Base-by-base conservation (phyloP, 2,888 invertebrate species). In the Junonia oenone region DNA sequence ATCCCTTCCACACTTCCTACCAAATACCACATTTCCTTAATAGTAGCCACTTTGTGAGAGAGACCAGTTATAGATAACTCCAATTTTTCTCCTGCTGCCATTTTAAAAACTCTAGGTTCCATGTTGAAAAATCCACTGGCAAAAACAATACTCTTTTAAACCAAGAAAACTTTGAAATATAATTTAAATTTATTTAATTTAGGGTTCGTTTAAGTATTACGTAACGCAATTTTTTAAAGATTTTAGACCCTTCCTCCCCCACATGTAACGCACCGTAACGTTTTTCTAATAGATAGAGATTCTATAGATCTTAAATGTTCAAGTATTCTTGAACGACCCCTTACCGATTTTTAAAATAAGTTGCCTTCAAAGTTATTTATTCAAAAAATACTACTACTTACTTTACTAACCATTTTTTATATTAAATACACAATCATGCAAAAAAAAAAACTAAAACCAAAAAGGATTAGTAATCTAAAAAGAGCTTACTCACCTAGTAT, bases 21-120 rank as follows among this genome's bases (percentile, higher is more conserved):
- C 58, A 93, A 81, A 71, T 91, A 92, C 90, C 92, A 93, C 65
- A 83, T 83, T 74, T 93, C 93, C 54, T 82, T 82, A 0, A 92
- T 60, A 1, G 71, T 76, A 33, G 83, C 75, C 0, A 83, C 78
- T 74, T 83, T 88, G 49, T 76, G 62, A 1, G 83, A 83, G 13
- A 75, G 55, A 1, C 84, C 90, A 1, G 80, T 81, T 62, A 91
- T 66, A n/a, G 70, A 70, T 37, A 89, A 65, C 37, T 82, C 80
- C 3, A 82, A 57, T 60, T 81, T 86, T 68, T 91, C 88, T 53
- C 85, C 83, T 1, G 84, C 76, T 13, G 72, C 75, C 65, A 92
- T 72, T 74, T 91, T 90, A 56, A 91, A 83, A 38, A 63, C 58
- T 62, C 72, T 77, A 0, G 92, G 92, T 38, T 84, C 81, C 52